Conservation (phyloP, 2,797 vertebrate species). For the Chromis chromis region DNA sequence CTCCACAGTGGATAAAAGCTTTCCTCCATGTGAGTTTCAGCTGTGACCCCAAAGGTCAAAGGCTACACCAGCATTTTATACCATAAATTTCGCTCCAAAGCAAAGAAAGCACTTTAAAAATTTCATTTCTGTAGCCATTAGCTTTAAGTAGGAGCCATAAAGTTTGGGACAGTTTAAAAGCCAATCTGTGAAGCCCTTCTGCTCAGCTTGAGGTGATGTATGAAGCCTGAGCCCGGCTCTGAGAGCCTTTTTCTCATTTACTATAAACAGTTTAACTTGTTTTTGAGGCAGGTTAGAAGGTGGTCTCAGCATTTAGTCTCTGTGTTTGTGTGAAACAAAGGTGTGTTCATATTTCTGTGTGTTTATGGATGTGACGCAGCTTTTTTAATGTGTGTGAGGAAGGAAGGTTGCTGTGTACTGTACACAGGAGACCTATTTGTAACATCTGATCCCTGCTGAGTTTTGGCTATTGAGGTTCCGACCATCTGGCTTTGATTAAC, state of each 20-base stretch:
- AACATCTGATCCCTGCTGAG: conserved; percentile 48
- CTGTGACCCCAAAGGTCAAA: conserved; percentile 26
- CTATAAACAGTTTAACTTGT: conserved; percentile 52
- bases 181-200: conserved; percentile 12
- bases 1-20: conserved; percentile 21
- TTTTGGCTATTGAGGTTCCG: conserved; percentile 44
- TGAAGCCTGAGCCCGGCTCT: conserved; percentile 1
- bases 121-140: conserved; percentile 32
- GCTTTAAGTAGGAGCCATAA: conserved; percentile 22
- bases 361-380: conserved; percentile 15
- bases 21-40: conserved; percentile 43
- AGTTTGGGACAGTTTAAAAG: conserved; percentile 48
- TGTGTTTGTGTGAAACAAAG: conserved; percentile 24
- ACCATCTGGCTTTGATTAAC: conserved; percentile 73
- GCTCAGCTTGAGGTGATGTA: conserved; percentile 31
- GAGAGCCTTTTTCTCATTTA: conserved; percentile 34
- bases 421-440: conserved; percentile 41
- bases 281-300: conserved; percentile 41
- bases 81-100: conserved; percentile 51
- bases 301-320: conserved; percentile 24
- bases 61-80: conserved; percentile 41
- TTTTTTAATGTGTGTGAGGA: conserved; percentile 22
- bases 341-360: conserved; percentile 21
- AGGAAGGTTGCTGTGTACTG: conserved; percentile 7
- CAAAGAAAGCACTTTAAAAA: conserved; percentile 30